These are phyloP conservation scores for Drosophila setosimentum DNA, from an alignment of 2,888 invertebrate genomes.

Conservation along the genomic window DNA sequence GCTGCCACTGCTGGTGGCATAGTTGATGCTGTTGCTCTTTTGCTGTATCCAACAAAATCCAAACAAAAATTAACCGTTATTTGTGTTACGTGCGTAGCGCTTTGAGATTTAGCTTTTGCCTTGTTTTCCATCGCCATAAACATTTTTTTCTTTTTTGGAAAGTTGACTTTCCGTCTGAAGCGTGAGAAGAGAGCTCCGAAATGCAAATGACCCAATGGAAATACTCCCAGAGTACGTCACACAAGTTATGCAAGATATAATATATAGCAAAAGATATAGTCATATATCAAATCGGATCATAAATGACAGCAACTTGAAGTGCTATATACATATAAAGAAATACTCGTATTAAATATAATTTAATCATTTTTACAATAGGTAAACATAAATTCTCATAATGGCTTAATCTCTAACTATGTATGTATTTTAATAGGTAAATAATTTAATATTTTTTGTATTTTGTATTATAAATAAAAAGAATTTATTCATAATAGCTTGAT, in stretches of 20 bases:
- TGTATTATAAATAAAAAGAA: not conserved
- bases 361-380: too few relatives aligned
- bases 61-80: constrained; percentile 65
- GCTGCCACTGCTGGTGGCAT: constrained; percentile 6
- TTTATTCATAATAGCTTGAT: not conserved
- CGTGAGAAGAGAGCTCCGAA: constrained; percentile 42
- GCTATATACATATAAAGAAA: not conserved
- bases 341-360: too few relatives aligned
- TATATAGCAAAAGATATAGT: not conserved
- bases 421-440: too few relatives aligned
- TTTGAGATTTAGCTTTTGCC: constrained; percentile 32
- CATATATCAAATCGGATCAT: not conserved
- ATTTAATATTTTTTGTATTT: not conserved
- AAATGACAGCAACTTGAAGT: not conserved
- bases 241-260: not conserved
- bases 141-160: constrained; percentile 35
- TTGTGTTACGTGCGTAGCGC: constrained; percentile 73
- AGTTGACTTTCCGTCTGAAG: constrained; percentile 48
- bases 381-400: too few relatives aligned
- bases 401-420: too few relatives aligned
- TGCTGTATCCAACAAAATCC: constrained; percentile 44
- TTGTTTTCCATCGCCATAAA: constrained; percentile 19
- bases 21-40: constrained; percentile 4
- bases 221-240: constrained; percentile 4
- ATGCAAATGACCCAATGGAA: constrained; percentile 46